A percentile compares a stretch with the other conserved stretches of the same genome.
Conservation (phyloP, 2,888 invertebrate species). For the Ceratothoa steindachneri region DNA sequence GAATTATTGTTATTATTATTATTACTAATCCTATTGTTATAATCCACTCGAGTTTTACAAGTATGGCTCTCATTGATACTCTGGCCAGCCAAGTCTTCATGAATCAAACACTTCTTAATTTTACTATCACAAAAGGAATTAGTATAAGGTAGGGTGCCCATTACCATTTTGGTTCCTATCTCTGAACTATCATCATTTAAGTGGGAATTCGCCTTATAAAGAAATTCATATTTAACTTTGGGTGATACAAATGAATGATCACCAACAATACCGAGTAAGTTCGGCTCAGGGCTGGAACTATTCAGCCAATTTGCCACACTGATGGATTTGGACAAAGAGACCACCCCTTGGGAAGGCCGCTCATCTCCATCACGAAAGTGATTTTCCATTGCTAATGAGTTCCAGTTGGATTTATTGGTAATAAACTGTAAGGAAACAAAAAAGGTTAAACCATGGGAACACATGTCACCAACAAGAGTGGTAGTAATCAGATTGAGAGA, state of each 20-base stretch:
- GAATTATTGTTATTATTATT: conserved; percentile 14
- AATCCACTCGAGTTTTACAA: background rate
- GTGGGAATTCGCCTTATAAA: background rate
- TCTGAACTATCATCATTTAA: background rate
- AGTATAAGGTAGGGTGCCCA: background rate
- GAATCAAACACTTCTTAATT: background rate
- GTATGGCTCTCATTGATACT: background rate
- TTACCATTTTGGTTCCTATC: background rate
- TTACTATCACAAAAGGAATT: background rate
- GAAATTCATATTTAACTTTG: background rate
- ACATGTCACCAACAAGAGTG: no score
- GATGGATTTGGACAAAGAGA: background rate
- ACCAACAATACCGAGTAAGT: background rate
- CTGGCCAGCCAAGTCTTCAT: background rate
- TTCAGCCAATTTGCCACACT: background rate
- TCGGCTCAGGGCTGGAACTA: background rate
- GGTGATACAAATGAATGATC: background rate
- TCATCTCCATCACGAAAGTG: background rate
- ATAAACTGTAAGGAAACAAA: conserved; percentile 2
- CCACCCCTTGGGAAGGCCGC: background rate
- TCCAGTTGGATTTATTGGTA: background rate
- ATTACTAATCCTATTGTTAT: background rate
- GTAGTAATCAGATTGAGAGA: no score
- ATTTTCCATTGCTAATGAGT: background rate
- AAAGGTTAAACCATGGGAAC: no score